These are phyloP conservation scores for Pseudolaguvia tuberculata DNA, from an alignment of 2,113 vertebrate species.

Conservation along the genomic window DNA sequence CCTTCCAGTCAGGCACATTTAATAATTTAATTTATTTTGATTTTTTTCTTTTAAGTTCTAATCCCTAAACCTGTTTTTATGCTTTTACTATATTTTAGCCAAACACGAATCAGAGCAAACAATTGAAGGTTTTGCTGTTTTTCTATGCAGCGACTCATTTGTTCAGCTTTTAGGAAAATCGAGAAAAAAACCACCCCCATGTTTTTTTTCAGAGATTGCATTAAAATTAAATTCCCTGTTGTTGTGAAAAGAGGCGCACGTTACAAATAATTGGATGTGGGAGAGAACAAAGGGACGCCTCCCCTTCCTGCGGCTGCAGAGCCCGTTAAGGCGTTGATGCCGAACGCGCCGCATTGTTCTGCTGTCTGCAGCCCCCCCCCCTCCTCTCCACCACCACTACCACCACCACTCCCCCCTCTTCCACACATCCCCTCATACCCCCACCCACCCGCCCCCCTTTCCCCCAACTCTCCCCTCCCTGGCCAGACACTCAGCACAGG, in stretches of 20 bases:
- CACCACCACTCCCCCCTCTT: neutral
- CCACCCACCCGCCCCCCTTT: too few relatives aligned
- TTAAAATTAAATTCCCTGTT: constrained; percentile 80
- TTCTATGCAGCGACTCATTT: constrained; percentile 26
- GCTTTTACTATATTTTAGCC: neutral
- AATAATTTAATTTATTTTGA: too few relatives aligned
- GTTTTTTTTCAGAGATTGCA: constrained; percentile 61
- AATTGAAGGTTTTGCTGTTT: constrained; percentile 38
- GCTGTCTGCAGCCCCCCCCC: constrained; percentile 82
- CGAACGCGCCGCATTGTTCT: constrained; percentile 80
- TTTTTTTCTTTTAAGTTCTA: constrained; percentile 63
- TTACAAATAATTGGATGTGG: constrained; percentile 83
- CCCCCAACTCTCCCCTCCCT: constrained; percentile 51
- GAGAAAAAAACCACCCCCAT: constrained; percentile 41
- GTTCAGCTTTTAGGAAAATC: constrained; percentile 62
- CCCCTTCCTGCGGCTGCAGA: constrained; percentile 66
- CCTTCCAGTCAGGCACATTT: constrained; percentile 63
- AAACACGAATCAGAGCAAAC: neutral
- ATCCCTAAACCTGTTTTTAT: constrained; percentile 41
- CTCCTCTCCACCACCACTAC: constrained; percentile 51
- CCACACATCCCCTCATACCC: too few relatives aligned
- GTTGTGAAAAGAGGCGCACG: constrained; percentile 78
- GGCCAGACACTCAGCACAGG: constrained; percentile 87
- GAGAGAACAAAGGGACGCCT: constrained; percentile 85
- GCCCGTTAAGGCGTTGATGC: constrained; percentile 75